Base-by-base conservation (phyloP, 2,797 vertebrate species). In the Semaprochilodus insignis region DNA sequence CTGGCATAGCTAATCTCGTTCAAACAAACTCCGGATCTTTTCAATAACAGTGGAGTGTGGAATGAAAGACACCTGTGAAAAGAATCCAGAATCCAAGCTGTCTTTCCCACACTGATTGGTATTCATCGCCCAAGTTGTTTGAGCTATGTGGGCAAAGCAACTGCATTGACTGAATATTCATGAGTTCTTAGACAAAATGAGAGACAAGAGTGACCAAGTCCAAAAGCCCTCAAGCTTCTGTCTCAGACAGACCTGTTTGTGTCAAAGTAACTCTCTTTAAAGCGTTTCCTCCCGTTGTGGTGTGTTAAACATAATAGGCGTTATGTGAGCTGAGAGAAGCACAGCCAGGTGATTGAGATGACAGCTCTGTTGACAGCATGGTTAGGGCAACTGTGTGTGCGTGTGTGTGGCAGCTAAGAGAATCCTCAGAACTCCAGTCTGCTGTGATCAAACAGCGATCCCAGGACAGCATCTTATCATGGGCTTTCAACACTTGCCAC, bases 61-160 rank as follows among this genome's bases (percentile, higher is more conserved):
- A 52, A 31, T 69, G 63, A 82, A 77, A 54, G 81, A 71, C 27
- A 75, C 57, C 57, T 54, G 60, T 67, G 65, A 31, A 81, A 34
- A 48, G 23, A 69, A 81, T 69, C 17, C 19, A 27, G 36, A 8
- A 60, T 23, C 36, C 57, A 48, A 78, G 51, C 7, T 54, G 54
- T 74, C n/a, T 74, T 83, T 83, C 76, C 60, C 63, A 76, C 54
- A 74, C 69, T 74, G 62, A 80, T 74, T 72, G 67, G 59, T 72
- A 80, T 79, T 63, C 63, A 27, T 75, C 77, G 36, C 62, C 52
- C 31, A 74, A 48, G 40, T 60, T n/a, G 19, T 80, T 48, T 23
- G 44, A 66, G 60, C 25, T 76, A 76, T 80, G 27, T 40, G 51
- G 63, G 81, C 57, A 76, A 36, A 40, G 34, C 60, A 66, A 31